These are phyloP conservation scores for Hydrotaea cyrtoneurina DNA, from an alignment of 2,888 invertebrate species.

Conservation along the genomic window DNA sequence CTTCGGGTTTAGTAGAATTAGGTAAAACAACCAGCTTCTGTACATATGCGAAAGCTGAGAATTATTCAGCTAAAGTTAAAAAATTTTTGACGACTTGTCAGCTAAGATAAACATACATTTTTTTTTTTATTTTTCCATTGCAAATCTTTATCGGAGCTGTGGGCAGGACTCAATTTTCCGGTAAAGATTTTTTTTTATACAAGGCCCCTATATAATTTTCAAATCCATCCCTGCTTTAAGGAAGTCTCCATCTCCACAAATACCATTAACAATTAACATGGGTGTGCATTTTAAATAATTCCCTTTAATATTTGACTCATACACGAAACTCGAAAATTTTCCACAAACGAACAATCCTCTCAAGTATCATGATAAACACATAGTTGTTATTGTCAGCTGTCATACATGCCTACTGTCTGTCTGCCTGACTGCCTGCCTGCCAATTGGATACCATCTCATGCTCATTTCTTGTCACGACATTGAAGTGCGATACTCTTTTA, in stretches of 20 bases:
- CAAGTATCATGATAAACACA: background rate
- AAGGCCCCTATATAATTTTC: background rate
- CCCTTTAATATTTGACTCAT: conserved; percentile 47
- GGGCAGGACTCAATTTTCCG: no score
- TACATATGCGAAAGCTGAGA: no score
- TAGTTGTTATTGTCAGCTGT: no score
- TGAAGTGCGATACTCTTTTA: conserved; percentile 12
- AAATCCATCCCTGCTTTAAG: conserved; percentile 40
- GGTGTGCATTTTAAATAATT: conserved; percentile 32
- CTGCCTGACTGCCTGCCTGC: background rate
- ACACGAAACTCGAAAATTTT: conserved; percentile 9
- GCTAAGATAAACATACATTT: no score
- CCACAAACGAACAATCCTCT: background rate
- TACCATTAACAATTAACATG: conserved; percentile 27
- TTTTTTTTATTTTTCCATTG: no score
- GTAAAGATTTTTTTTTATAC: no score
- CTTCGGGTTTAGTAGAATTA: no score
- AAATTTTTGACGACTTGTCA: no score
- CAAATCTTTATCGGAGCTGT: no score
- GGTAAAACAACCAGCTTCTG: no score
- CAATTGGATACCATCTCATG: background rate
- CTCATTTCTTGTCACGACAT: conserved; percentile 15
- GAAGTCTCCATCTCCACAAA: conserved; percentile 42
- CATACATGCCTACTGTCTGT: background rate
- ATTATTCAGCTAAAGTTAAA: no score